Evolutionary conservation across 1,140 invertebrate species (phyloP), one percentile per base, ranked within the genome.

Genomic region (Tetraneura akinire): DNA sequence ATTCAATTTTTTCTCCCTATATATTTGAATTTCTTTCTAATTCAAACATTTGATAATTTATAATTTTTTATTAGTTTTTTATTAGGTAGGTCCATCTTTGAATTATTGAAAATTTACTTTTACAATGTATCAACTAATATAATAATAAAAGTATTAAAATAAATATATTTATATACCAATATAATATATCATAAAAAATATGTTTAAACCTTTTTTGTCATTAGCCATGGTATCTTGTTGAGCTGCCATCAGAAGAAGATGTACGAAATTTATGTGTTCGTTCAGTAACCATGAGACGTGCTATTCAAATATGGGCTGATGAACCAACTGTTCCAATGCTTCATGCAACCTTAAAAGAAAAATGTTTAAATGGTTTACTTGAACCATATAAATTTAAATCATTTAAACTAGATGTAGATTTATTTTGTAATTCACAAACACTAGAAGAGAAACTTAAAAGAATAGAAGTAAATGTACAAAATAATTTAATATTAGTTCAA

Each of bases 321-420:
- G 89, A 89, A 0, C 89, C 88, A 80, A 87, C 86, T 26, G 84
- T 88, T 9, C 83, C 87, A 21, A 85, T 88, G 49, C 86, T 96
- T 49, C 92, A 95, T 84, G 82, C 86, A 5, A 88, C 90, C 80
- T 86, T 95, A 49, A 89, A 88, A 84, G 23, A 57, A 57, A 73
- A 73, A 32, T 73, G 66, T 76, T 47, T 42, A 45, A 55, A 73
- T 29, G 57, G 68, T 74, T 53, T 81, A 53, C 45, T 74, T 23
- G 53, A 81, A 47, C 45, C 70, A 47, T 60, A 76, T 37, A 29
- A 66, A 42, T 45, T 29, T 13, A 47, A 90, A 62, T 90, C 91
- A 11, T 96, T 94, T 84, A 92, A 92, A 88, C 89, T 96, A n/a
- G 89, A 90, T 82, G 92, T 97, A 16, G 94, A 96, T 86, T 92